Percentiles rank a stretch among this genome's conserved stretches.
Conservation (phyloP, 2,888 invertebrate species). For the Pemphredon lugubris region DNA sequence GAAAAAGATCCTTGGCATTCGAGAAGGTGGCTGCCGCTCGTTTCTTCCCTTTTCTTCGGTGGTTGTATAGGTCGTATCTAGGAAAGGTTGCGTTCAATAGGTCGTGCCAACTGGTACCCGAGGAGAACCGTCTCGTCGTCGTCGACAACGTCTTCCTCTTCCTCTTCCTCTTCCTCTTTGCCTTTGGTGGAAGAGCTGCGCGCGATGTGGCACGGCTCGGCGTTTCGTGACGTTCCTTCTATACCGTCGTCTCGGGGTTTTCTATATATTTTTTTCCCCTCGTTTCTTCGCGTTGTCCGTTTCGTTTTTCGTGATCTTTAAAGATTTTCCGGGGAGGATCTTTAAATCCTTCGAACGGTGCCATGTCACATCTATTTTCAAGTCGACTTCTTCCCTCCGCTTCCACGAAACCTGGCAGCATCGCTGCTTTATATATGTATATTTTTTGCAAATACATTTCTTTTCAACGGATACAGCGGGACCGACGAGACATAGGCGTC, state of each 20-base stretch:
- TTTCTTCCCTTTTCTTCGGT: slow-evolving; percentile 28
- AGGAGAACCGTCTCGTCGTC: slow-evolving; percentile 33
- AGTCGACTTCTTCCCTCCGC: slow-evolving; percentile 18
- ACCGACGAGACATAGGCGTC: background rate
- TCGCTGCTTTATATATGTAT: too few relatives aligned
- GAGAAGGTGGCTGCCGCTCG: slow-evolving; percentile 40
- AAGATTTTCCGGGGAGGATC: slow-evolving; percentile 7
- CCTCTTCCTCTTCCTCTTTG: slow-evolving; percentile 41
- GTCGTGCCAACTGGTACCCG: slow-evolving; percentile 65
- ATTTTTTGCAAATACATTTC: too few relatives aligned
- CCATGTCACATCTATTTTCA: slow-evolving; percentile 38
- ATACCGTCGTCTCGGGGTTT: background rate
- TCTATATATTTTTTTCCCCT: slow-evolving; percentile 18
- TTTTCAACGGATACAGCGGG: slow-evolving; percentile 1
- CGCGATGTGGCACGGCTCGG: slow-evolving; percentile 28
- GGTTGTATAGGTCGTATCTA: slow-evolving; percentile 48
- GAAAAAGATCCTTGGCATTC: slow-evolving; percentile 49
- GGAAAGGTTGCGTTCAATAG: slow-evolving; percentile 63
- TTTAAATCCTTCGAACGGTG: slow-evolving; percentile 32
- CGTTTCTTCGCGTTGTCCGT: slow-evolving; percentile 7
- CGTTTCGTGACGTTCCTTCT: slow-evolving; percentile 50
- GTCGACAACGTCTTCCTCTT: slow-evolving; percentile 42
- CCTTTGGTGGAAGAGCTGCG: slow-evolving; percentile 19
- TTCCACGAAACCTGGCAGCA: slow-evolving; percentile 18
- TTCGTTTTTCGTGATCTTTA: too few relatives aligned